Base-by-base conservation (phyloP, 2,113 vertebrate species). In the Centropus unirufus region DNA sequence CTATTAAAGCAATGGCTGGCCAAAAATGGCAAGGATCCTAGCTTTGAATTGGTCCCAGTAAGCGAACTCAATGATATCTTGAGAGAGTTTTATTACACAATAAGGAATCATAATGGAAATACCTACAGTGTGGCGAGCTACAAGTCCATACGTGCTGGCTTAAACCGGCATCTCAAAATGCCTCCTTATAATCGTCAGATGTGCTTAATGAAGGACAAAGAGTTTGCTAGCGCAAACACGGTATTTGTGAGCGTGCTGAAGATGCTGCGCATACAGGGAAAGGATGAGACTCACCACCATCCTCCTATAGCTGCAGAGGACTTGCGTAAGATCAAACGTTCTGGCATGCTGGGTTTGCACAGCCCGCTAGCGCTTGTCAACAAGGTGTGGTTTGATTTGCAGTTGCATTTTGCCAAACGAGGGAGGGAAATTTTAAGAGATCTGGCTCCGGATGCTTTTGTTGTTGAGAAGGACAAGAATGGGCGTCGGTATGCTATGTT, bases 301-400 rank as follows among this genome's bases (percentile, higher is more conserved):
- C 96, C 96, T 93, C 95, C 97, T 51, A 96, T 97, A 87, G 90
- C 94, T 44, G 95, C 96, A 1, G 94, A 96, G 59, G 97, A 97
- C 93, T 94, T 97, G 81, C 93, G 68, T 91, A 97, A 96, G 78
- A 97, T 97, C 55, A 97, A 96, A 54, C 89, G 93, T 1, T 97
- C 97, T 23, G 97, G 97, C 29, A 94, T 97, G 74, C 86, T 97
- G 92, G 97, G 97, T 30, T 92, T 97, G 77, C 97, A 97, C 72
- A 97, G 92, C 72, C 96, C 97, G 2, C 83, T 96, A 74, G 96
- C 97, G 4, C 96, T 97, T 0, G 94, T 97, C 91, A 96, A 97
- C 96, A 97, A 97, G 79, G 97, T 97, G 73, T 97, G 97, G 97
- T 97, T 97, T 92, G 97, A 97, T 89, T 92, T 97, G 86, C 97